Conservation (phyloP, 2,888 invertebrate genomes). For the Euphydryas editha region DNA sequence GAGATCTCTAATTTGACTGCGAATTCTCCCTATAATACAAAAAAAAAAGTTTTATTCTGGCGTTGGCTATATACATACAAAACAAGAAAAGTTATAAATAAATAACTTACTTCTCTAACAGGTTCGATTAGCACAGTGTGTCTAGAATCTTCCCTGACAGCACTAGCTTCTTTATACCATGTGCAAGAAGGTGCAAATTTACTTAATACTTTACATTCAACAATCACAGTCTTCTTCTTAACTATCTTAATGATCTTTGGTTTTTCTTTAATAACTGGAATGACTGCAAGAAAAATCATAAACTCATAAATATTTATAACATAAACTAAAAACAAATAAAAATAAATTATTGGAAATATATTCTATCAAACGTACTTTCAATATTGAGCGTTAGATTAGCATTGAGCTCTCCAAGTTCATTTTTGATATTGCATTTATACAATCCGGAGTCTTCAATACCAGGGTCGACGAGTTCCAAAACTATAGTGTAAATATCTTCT, state of each 20-base stretch:
- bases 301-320: neutral
- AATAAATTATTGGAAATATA: neutral
- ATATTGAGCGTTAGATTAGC: conserved; percentile 98
- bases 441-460: conserved; percentile 98
- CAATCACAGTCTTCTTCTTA: conserved; percentile 95
- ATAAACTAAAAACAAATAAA: neutral
- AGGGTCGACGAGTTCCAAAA: conserved; percentile 94
- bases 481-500: conserved; percentile 93
- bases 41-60: conserved; percentile 16
- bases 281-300: conserved; percentile 82
- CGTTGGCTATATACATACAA: neutral
- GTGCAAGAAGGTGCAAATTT: conserved; percentile 96
- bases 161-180: conserved; percentile 95
- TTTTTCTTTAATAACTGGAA: conserved; percentile 96
- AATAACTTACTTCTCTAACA: conserved; percentile 87
- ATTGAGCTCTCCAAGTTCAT: conserved; percentile 97
- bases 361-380: conserved; percentile 89
- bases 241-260: conserved; percentile 95
- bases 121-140: conserved; percentile 91
- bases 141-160: conserved; percentile 89
- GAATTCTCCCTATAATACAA: conserved; percentile 89
- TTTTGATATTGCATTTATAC: conserved; percentile 99
- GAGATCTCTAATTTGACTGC: conserved; percentile 95
- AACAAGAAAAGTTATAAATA: neutral
- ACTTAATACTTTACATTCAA: conserved; percentile 96